phyloP scores from a whole-genome alignment of 2,797 vertebrate genomes.

The Percopsis omiscomaycus region DNA sequence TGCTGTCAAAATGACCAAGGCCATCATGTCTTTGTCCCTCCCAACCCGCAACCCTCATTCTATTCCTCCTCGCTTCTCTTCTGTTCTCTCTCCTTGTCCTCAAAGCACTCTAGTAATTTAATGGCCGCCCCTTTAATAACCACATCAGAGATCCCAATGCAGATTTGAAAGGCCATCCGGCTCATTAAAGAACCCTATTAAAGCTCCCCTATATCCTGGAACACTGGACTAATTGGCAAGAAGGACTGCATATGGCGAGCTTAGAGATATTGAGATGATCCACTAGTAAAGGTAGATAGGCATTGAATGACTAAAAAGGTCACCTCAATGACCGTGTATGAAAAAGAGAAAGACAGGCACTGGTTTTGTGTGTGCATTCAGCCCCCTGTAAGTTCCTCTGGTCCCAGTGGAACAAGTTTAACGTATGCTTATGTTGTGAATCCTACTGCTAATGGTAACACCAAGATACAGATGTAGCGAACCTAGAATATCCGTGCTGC shows the following conservation, averaged over 20 bases:
- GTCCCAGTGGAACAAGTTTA: no score
- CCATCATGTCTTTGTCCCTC: background rate
- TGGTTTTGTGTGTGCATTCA: no score
- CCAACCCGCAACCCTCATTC: background rate
- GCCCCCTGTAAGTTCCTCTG: no score
- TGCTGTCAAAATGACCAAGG: no score
- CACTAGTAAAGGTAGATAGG: background rate
- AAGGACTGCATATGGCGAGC: background rate
- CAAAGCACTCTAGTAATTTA: conserved; percentile 4
- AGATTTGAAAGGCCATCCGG: conserved; percentile 24
- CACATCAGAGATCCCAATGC: background rate
- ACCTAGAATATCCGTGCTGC: no score
- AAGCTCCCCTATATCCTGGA: background rate
- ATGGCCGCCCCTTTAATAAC: background rate
- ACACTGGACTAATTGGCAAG: conserved; percentile 10
- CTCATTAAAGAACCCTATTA: conserved; percentile 18
- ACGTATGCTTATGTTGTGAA: no score
- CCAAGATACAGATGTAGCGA: no score
- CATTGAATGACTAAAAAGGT: background rate
- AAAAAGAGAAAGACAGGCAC: background rate
- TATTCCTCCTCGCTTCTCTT: background rate
- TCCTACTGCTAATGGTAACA: no score
- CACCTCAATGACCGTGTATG: background rate
- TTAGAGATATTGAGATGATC: background rate
- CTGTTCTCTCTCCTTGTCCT: background rate